Base-by-base conservation (phyloP, 1,140 invertebrate genomes). In the Drosophila kepulauana region DNA sequence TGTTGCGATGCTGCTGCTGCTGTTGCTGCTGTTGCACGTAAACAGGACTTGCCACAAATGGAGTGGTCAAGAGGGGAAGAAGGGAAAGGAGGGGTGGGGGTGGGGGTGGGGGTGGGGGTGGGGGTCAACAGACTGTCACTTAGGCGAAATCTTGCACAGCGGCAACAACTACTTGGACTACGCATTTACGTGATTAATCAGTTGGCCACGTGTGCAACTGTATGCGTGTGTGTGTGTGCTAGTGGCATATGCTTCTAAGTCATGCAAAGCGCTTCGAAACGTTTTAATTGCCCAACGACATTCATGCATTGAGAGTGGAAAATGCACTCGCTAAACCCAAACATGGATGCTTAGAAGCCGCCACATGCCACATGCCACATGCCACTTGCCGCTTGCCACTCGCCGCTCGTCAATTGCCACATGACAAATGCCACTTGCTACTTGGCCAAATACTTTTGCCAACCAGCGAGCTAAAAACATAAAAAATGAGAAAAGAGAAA, bases 141-240 rank as follows among this genome's bases (percentile, higher is more conserved):
- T 63, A 63, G 49, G 33, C 49, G 7, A 51, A 57, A 38, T 70
- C 48, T 62, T 58, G 33, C 62, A 46, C 25, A 52, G 10, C 20
- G 10, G n/a, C 49, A 13, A 15, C 52, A 38, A 56, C 58, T 13
- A 73, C 79, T 82, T 65, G 65, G 64, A 57, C 69, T 84, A 87
- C 85, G 85, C 84, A 87, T 89, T 88, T 87, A 87, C 84, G 84
- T 87, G 84, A 87, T 87, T 87, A 87, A 84, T 88, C 84, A 88
- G 84, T 68, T 84, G 85, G 77, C 85, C 84, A 88, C 84, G 85
- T 88, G 82, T 76, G 68, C 71, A 61, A 35, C 38, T 54, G 15
- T 25, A 5, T 30, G 3, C 46, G 45, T 20, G 11, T 49, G 13
- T 52, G 10, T 30, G 15, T 41, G 8, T 51, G 30, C 5, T 11